Evolutionary conservation across 2,797 vertebrate genomes (phyloP).

Genomic region (Sebastes itinus): DNA sequence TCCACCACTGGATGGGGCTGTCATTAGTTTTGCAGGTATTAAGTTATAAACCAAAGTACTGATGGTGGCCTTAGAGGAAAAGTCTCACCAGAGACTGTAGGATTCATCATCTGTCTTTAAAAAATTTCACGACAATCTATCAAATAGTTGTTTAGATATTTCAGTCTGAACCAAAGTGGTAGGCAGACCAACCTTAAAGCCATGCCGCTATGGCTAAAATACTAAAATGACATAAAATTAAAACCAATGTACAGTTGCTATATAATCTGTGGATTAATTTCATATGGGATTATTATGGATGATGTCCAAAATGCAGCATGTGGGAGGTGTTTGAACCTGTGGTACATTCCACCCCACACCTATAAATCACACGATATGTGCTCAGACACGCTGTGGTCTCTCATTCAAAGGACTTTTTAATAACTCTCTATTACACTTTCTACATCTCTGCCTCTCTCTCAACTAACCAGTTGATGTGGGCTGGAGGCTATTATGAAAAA

Average conservation of each 20-base stretch:
- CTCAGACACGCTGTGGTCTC: constrained; percentile 37
- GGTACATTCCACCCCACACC: constrained; percentile 31
- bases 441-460: constrained; percentile 11
- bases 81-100: too few relatives aligned
- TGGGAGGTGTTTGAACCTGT: constrained; percentile 35
- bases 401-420: constrained; percentile 5
- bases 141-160: not conserved
- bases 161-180: not conserved
- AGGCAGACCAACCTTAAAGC: not conserved
- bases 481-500: constrained; percentile 44
- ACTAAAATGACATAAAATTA: not conserved
- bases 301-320: constrained; percentile 6
- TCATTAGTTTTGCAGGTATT: not conserved
- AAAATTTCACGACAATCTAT: too few relatives aligned
- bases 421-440: not conserved
- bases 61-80: too few relatives aligned
- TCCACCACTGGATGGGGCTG: too few relatives aligned
- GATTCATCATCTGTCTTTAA: too few relatives aligned
- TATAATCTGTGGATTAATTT: not conserved
- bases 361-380: constrained; percentile 47
- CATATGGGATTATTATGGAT: not conserved
- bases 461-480: constrained; percentile 43
- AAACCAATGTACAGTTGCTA: not conserved
- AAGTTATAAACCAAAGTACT: not conserved
- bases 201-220: not conserved